These are phyloP conservation scores for Bothrops jararaca DNA, from an alignment of 2,113 vertebrate species.

Conservation along the genomic window DNA sequence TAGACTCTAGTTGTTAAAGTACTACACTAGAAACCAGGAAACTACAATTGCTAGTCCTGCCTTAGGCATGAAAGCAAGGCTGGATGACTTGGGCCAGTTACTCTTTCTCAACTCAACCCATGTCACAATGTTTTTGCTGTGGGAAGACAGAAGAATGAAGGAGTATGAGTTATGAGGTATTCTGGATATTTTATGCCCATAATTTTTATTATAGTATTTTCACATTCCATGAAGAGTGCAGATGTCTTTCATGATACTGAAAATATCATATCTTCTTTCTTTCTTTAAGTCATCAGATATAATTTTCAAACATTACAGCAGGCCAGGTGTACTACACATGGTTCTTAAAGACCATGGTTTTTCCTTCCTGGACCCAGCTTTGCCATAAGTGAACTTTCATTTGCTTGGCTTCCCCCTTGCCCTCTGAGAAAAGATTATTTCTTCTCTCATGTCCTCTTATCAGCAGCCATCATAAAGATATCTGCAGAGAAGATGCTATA, in stretches of 20 bases:
- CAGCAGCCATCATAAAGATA: conserved; percentile 37
- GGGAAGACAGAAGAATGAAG: background rate
- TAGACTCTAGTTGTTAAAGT: background rate
- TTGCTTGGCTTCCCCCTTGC: conserved; percentile 54
- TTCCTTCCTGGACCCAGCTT: conserved; percentile 50
- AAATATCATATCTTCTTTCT: conserved; percentile 38
- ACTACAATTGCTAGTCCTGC: background rate
- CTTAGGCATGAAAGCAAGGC: background rate
- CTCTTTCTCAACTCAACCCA: background rate
- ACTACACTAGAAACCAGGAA: background rate
- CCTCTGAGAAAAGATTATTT: conserved; percentile 43
- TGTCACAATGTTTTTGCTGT: background rate
- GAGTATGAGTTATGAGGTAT: background rate
- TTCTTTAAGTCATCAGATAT: conserved; percentile 47
- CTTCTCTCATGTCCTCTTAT: conserved; percentile 32
- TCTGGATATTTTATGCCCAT: background rate
- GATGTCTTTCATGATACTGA: conserved; percentile 46
- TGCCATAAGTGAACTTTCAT: conserved; percentile 57
- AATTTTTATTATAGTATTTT: background rate
- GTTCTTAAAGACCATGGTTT: conserved; percentile 55
- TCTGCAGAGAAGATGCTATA: conserved; percentile 45
- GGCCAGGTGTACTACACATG: conserved; percentile 57
- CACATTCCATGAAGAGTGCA: background rate
- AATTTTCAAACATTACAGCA: conserved; percentile 54
- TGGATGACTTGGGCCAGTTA: background rate